Evolutionary conservation across 2,797 vertebrate species (phyloP), one percentile per base, ranked within the genome.

Genomic region (Orestias chungarensis): DNA sequence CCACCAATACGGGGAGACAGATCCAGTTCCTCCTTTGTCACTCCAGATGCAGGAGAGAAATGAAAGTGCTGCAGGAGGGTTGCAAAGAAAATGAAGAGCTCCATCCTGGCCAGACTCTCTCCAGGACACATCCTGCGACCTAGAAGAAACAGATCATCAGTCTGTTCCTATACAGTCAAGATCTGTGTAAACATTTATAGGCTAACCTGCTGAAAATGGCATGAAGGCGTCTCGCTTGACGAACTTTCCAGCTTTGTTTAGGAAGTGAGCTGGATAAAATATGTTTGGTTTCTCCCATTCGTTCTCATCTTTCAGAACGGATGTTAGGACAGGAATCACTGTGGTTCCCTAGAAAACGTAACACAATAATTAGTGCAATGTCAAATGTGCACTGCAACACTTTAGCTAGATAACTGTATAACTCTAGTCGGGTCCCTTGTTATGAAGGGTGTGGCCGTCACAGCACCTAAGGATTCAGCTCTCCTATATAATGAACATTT

Each of bases 121-220:
- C 79, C 57, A 0, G 7, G n/a, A 55, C 79, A 79, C 27, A 33
- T 3, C 52, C 79, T 76, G 0, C 0, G 64, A 73, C 82, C 79
- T 84, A 33, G 1, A 1, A 49, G 25, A 64, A 29, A 18, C 2
- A 9, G 14, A 52, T 43, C 7, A 6, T 49, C 57, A 62, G 44
- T 15, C 18, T 11, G 7, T n/a, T 7, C 12, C n/a, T 27, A 1
- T 15, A 50, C 3, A 49, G 4, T 52, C 5, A 18, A 3, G 5
- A 1, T 40, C 0, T 6, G 6, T 29, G 0, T 33, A 15, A 33
- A 1, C 6, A 57, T 1, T 0, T 0, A 0, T 10, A 0, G 17
- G 0, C 2, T 62, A 46, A 93, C 92, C 93, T 91, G 93, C 93
- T 75, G 93, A 93, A 62, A 94, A 93, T 0, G 91, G 78, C 74